phyloP scores from a whole-genome alignment of 2,888 invertebrate species.

The Tachina grossa region DNA sequence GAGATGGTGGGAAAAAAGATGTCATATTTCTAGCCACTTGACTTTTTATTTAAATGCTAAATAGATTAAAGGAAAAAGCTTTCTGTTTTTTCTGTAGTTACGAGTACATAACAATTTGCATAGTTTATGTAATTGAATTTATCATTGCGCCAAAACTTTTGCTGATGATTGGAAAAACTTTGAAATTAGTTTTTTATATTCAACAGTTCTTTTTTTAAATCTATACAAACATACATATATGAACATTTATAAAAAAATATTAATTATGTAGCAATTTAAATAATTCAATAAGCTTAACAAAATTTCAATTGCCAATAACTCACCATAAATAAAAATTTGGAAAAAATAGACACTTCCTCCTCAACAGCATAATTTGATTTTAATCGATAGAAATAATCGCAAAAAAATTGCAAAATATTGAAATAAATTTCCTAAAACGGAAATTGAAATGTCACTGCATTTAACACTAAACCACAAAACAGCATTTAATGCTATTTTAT shows the following conservation, averaged over 20 bases:
- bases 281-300: conserved; percentile 3
- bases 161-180: neutral
- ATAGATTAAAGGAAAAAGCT: neutral
- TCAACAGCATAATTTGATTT: conserved; percentile 53
- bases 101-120: neutral
- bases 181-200: neutral
- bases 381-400: conserved; percentile 26
- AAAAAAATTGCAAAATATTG: conserved; percentile 29
- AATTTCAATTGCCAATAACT: conserved; percentile 37
- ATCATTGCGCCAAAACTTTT: neutral
- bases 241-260: too few relatives aligned
- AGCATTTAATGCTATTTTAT: conserved; percentile 56
- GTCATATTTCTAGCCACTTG: conserved; percentile 37
- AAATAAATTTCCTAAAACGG: conserved; percentile 67
- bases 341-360: neutral
- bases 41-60: conserved; percentile 40
- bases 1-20: neutral
- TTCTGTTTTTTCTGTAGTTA: neutral
- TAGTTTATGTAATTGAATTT: conserved; percentile 4
- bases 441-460: conserved; percentile 70
- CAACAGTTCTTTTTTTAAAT: neutral
- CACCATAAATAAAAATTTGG: conserved; percentile 14
- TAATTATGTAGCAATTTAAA: neutral
- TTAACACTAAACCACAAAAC: conserved; percentile 68
- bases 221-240: too few relatives aligned